These are phyloP conservation scores for Drosophila anomelani DNA, from an alignment of 2,888 invertebrate species.

Conservation along the genomic window DNA sequence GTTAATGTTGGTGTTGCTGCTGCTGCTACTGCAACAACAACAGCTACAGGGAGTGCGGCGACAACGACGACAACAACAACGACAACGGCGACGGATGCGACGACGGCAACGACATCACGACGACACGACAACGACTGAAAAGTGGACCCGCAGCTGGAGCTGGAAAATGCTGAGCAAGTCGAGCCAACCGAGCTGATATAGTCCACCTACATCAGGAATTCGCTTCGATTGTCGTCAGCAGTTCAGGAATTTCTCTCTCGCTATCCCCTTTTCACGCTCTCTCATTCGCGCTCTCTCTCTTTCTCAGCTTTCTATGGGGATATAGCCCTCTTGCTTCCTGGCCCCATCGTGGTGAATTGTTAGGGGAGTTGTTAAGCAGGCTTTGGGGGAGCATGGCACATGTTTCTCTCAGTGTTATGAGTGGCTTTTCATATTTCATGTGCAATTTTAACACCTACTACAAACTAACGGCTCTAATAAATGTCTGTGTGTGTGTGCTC, in stretches of 20 bases:
- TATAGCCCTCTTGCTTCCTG: slow-evolving; percentile 8
- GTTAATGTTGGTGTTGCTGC: slow-evolving; percentile 84
- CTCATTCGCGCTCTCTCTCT: slow-evolving; percentile 6
- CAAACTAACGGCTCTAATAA: slow-evolving; percentile 67
- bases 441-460: slow-evolving; percentile 78
- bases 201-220: slow-evolving; percentile 49
- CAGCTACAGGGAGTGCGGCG: slow-evolving; percentile 50
- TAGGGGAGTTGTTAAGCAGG: slow-evolving; percentile 68
- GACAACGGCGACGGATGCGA: slow-evolving; percentile 61
- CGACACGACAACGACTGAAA: slow-evolving; percentile 83
- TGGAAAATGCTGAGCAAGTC: slow-evolving; percentile 9
- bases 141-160: slow-evolving; percentile 47
- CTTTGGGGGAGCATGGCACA: slow-evolving; percentile 35
- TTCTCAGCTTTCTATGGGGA: neutral
- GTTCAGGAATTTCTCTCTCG: slow-evolving; percentile 37
- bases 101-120: slow-evolving; percentile 73
- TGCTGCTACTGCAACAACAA: slow-evolving; percentile 74
- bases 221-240: slow-evolving; percentile 57
- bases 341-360: slow-evolving; percentile 63
- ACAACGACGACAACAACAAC: slow-evolving; percentile 71
- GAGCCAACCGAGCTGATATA: slow-evolving; percentile 20
- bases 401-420: slow-evolving; percentile 50
- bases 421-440: slow-evolving; percentile 76
- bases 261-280: slow-evolving; percentile 4
- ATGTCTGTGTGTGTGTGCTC: slow-evolving; percentile 23